Base-by-base conservation (phyloP, 2,888 invertebrate genomes). In the Ectemnius continuus region DNA sequence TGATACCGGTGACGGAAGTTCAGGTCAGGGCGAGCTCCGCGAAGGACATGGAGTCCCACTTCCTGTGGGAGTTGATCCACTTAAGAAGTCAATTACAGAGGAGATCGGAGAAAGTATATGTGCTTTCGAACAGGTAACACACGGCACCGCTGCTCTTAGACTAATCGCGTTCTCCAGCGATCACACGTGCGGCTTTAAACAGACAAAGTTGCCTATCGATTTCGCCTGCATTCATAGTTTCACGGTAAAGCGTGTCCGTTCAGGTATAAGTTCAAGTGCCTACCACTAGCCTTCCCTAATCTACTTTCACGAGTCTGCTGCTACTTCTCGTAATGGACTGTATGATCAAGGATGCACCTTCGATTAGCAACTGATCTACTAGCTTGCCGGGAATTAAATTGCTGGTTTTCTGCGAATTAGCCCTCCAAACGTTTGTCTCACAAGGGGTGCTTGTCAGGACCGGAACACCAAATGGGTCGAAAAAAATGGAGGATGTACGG, bases 11-110 rank as follows among this genome's bases (percentile, higher is more conserved):
- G 58, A 98, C 98, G 20, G 98, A 99, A 92, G 98, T 99, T 57
- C 98, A 99, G 93, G 98, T 99, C 57, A 94, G 98, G 75, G 97
- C 98, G 56, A 97, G 97, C 56, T 97, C 97, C 2, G 97, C 97
- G 75, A 97, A 97, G 90, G 98, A 98, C 88, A 96, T 97, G 95
- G 98, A 98, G 89, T 98, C 96, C 76, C 98, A 98, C 92, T 98
- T 97, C 93, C 93, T 98, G 76, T 99, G 99, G 98, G 98, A 99
- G 92, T 94, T 99, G 80, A 97, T 99, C 86, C 98, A 99, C 91
- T 93, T 98, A 87, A 94, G 98, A 87, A 98, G 97, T 91, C 98
- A 98, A 92, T 93, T 97, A 83, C 98, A 98, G 90, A 94, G 98
- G 76, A 94, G 98, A 84, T 97, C 98, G 6, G 98, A 99, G 92